A percentile compares a stretch with the other conserved stretches of the same genome.
phyloP scores from a whole-genome alignment of 2,888 invertebrate species.

The Frankliniella fusca region DNA sequence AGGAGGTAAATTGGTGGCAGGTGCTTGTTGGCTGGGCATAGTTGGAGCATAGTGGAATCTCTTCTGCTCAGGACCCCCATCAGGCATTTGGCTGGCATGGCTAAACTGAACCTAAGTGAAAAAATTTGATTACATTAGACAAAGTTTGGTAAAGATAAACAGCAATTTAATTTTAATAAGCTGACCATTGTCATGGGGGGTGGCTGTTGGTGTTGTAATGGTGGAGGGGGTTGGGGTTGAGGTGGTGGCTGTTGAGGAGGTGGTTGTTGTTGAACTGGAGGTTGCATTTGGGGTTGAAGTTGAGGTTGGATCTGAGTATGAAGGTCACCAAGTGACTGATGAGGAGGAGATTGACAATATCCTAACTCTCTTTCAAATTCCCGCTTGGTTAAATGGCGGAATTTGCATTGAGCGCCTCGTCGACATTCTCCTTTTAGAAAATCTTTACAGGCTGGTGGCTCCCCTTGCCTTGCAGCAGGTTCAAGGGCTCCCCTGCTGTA shows the following conservation, averaged over 20 bases:
- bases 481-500: constrained; percentile 55
- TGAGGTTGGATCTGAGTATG: not conserved
- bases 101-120: not conserved
- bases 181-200: not conserved
- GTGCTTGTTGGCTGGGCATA: not conserved
- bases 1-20: not conserved
- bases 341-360: not conserved
- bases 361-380: constrained; percentile 29
- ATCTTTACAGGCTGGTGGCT: constrained; percentile 58
- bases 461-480: constrained; percentile 50
- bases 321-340: not conserved
- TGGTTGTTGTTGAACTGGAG: constrained; percentile 53
- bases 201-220: not conserved
- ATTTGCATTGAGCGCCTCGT: constrained; percentile 50
- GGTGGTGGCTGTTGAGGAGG: constrained; percentile 42
- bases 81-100: not conserved
- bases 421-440: constrained; percentile 56
- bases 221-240: constrained; percentile 41
- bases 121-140: not conserved
- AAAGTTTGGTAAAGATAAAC: not conserved
- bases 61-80: not conserved
- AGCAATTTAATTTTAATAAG: not conserved
- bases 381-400: constrained; percentile 48
- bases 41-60: not conserved
- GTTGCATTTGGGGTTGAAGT: constrained; percentile 43